A percentile compares a stretch with the other conserved stretches of the same genome.
Evolutionary conservation across 2,888 invertebrate species (phyloP).

Genomic region (Allolobophora icterica): DNA sequence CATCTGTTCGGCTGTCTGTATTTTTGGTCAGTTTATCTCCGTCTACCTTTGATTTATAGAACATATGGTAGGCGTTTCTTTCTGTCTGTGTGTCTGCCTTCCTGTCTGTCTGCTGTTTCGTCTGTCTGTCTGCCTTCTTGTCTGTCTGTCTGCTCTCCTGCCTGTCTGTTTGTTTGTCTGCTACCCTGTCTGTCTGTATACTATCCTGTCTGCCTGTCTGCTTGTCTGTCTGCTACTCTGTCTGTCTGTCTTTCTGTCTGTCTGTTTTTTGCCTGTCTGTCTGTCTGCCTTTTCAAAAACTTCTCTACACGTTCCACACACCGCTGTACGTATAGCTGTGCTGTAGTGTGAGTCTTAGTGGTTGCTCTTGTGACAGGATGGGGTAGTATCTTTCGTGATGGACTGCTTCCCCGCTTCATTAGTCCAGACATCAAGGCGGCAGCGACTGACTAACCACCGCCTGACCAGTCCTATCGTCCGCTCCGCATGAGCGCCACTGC

Average conservation of each 20-base stretch:
- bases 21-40: not conserved
- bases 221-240: not conserved
- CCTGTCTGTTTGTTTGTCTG: not conserved
- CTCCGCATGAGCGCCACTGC: not conserved
- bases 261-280: not conserved
- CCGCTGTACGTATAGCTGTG: not conserved
- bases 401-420: conserved; percentile 14
- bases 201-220: not conserved
- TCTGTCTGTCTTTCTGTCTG: not conserved
- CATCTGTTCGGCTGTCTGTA: not conserved
- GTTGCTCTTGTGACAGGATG: not conserved
- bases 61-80: not conserved
- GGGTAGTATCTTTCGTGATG: not conserved
- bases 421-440: not conserved
- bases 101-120: not conserved
- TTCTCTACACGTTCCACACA: not conserved
- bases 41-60: not conserved
- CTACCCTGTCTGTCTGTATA: not conserved
- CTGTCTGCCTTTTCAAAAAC: not conserved
- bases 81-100: not conserved
- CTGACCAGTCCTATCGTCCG: conserved; percentile 4
- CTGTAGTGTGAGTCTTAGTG: not conserved
- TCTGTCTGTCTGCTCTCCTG: not conserved
- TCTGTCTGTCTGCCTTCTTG: not conserved
- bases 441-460: not conserved